Evolutionary conservation across 2,113 vertebrate species (phyloP).

Genomic region (Carassius auratus): DNA sequence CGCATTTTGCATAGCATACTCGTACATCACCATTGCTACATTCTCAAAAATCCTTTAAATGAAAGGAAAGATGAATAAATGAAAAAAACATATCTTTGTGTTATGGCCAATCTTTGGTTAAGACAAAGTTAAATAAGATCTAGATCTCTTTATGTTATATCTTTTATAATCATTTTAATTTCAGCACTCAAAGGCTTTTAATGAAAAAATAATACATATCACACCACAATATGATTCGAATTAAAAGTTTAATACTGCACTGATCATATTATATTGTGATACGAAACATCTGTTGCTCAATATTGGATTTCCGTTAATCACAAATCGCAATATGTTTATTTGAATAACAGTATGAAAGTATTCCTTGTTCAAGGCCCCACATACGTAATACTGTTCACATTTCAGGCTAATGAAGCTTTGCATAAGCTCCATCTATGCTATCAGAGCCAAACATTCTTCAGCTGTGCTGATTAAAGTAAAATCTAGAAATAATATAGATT

Average conservation of each 20-base stretch:
- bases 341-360: slow-evolving; percentile 46
- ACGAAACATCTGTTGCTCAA: slow-evolving; percentile 1
- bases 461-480: slow-evolving; percentile 13
- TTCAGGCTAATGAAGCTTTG: background rate
- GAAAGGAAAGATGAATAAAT: slow-evolving; percentile 40
- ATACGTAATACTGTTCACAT: slow-evolving; percentile 5
- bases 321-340: background rate
- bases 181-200: slow-evolving; percentile 55
- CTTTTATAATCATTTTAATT: slow-evolving; percentile 60
- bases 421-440: background rate
- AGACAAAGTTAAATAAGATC: slow-evolving; percentile 71
- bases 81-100: slow-evolving; percentile 55
- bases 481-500: slow-evolving; percentile 10
- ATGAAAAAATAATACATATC: slow-evolving; percentile 25
- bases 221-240: slow-evolving; percentile 43
- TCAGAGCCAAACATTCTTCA: slow-evolving; percentile 29
- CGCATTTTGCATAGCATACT: slow-evolving; percentile 80
- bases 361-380: slow-evolving; percentile 14
- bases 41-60: slow-evolving; percentile 75
- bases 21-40: slow-evolving; percentile 81
- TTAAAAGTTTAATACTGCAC: slow-evolving; percentile 29
- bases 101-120: slow-evolving; percentile 80
- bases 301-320: background rate
- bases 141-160: slow-evolving; percentile 56
- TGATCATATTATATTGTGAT: slow-evolving; percentile 33